phyloP scores from a whole-genome alignment of 2,797 vertebrate genomes.

The Falco peregrinus region DNA sequence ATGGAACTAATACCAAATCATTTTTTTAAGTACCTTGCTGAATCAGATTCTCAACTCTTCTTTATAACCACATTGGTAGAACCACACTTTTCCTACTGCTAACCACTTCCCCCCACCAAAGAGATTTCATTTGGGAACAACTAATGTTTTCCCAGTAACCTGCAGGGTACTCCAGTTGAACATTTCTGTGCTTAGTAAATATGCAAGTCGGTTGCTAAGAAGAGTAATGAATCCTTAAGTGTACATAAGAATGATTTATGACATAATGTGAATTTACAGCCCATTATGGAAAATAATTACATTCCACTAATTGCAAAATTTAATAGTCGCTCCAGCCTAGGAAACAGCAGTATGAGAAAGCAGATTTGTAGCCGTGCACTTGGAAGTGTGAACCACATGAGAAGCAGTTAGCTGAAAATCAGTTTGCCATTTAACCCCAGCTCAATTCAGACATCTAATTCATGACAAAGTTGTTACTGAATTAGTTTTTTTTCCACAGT shows the following conservation, averaged over 20 bases:
- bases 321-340: conserved; percentile 37
- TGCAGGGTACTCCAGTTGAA: neutral
- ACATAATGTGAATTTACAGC: conserved; percentile 41
- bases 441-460: neutral
- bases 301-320: conserved; percentile 50
- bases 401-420: conserved; percentile 12
- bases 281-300: conserved; percentile 48
- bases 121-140: neutral
- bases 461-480: neutral
- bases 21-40: neutral
- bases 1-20: neutral
- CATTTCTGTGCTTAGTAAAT: conserved; percentile 26
- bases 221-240: conserved; percentile 49
- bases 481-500: neutral
- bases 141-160: neutral
- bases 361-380: neutral
- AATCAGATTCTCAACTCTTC: neutral
- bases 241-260: conserved; percentile 61
- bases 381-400: neutral
- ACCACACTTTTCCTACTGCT: neutral
- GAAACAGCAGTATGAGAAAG: neutral
- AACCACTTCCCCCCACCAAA: neutral
- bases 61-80: neutral
- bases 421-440: neutral
- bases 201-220: conserved; percentile 19